Evolutionary conservation across 2,113 vertebrate genomes (phyloP), one percentile per base, ranked within the genome.

Genomic region (Empidonax traillii): DNA sequence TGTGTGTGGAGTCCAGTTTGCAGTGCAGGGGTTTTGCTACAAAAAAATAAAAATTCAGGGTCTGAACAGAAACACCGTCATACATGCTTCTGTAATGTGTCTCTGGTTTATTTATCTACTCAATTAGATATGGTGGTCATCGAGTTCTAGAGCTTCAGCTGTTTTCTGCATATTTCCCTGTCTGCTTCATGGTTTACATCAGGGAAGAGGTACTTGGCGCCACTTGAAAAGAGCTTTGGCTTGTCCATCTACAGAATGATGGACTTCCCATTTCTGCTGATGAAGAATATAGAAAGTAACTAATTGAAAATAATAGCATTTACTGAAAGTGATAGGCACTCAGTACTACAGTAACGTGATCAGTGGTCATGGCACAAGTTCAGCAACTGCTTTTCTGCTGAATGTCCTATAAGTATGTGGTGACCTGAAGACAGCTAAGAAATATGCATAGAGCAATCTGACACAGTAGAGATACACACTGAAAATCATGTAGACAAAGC

Each of bases 221-320:
- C 18, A 30, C 31, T 59, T 71, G 35, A 47, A 88, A 93, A 76
- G 27, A 69, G 6, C 15, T 80, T 68, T 86, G 43, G 10, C 30
- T 65, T 65, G 35, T 63, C 49, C 56, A 37, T 84, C 35, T 71
- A 33, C 33, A 67, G 52, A 65, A 47, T 79, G 56, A 82, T 43
- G 30, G 44, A 63, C 33, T 94, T 79, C n/a, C n/a, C 39, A 68
- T 85, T 85, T 85, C 65, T 91, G n/a, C 78, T 91, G 78, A 85
- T 39, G 63, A 46, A 74, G 43, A 49, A 39, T 58, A n/a, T 27
- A 78, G 43, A 20, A 58, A 89, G 17, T 74, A 55, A 27, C 18
- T 12, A 68, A 71, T 24, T 46, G 53, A 56, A 88, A 93, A 90
- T 41, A 41, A 73, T 30, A 56, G 12, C 59, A n/a, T 80, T 85